Evolutionary conservation across 1,140 invertebrate genomes (phyloP), one percentile per base, ranked within the genome.

Genomic region (Drosophila kepulauana): DNA sequence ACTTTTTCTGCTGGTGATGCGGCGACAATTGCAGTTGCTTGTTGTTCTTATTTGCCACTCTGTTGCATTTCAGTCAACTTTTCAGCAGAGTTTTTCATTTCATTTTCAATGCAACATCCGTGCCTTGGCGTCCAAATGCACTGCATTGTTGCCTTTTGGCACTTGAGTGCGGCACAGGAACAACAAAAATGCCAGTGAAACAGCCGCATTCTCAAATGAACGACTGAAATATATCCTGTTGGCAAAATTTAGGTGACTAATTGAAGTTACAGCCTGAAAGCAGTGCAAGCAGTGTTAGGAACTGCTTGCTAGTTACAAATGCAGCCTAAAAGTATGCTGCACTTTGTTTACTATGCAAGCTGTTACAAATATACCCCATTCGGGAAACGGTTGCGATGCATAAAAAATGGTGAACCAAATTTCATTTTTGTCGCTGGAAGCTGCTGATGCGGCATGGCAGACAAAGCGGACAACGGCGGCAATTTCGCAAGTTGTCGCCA

Each of bases 41-140:
- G 28, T 62, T 73, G 35, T 45, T 59, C 25, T 43, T 73, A 33
- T 59, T 68, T 65, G 54, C 54, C 56, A 61, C 56, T 58, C 48
- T 57, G 43, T 54, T 70, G 72, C 43, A 56, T 58, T 70, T 61
- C 56, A 68, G 41, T 63, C 66, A 69, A 75, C 58, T 70, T 75
- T 70, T 75, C 57, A 70, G 52, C 67, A 64, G 59, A 64, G 59
- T 71, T 71, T 70, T 75, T 75, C 73, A 75, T 75, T 75, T 38
- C 66, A 63, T 56, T 74, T 69, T 57, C 20, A 74, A 74, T 69
- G 65, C 65, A 59, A 59, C 64, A 54, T 54, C 57, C 56, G 48
- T 16, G 52, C 16, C 57, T 52, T 15, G 11, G 52, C 33, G 43
- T 13, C 41, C 61, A 45, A 41, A 70, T 63, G 61, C 30, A 54